Evolutionary conservation across 1,140 invertebrate species (phyloP), one percentile per base, ranked within the genome.

Genomic region (Manduca sexta): DNA sequence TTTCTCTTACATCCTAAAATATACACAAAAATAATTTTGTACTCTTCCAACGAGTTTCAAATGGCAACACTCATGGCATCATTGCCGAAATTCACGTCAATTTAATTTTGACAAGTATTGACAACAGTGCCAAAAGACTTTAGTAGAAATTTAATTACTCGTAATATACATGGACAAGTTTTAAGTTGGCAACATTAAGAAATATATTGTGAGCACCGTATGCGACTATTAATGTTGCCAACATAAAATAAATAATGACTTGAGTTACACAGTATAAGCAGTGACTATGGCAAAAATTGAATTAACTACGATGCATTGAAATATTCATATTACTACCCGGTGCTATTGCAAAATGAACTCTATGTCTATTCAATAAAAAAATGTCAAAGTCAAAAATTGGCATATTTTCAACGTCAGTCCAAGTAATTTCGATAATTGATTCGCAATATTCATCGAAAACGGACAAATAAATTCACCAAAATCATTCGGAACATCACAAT

Each of bases 1-100:
- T 64, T 81, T 83, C 45, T 74, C 78, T 84, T 82, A 84, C 45
- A 69, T 34, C 66, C 81, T 84, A 84, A 76, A 43, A 69, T 84
- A 80, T 84, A 82, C 77, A 84, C 78, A 83, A 84, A 71, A 84
- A 83, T 83, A 84, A 82, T 84, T 82, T 84, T 84, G 81, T 84
- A 84, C 81, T 84, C 78, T 84, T 69, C 56, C 52, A 74, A 81
- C 77, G 78, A 84, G 77, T 80, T 76, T 77, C 60, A 61, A 77
- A 84, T 82, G 79, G 78, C 78, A 79, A 77, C 72, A 75, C 57
- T 26, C 21, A 26, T 26, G 21, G 21, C 21, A 26, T 26, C 21
- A 26, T 26, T 8, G 21, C 21, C 21, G 21, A 3, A 8, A 26
- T 8, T 26, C 21, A 26, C 21, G 21, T 26, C 21, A 3, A 26